Percentiles rank a stretch among this genome's conserved stretches.
Conservation (phyloP, 2,113 vertebrate species). For the Gymnorhina tibicen region DNA sequence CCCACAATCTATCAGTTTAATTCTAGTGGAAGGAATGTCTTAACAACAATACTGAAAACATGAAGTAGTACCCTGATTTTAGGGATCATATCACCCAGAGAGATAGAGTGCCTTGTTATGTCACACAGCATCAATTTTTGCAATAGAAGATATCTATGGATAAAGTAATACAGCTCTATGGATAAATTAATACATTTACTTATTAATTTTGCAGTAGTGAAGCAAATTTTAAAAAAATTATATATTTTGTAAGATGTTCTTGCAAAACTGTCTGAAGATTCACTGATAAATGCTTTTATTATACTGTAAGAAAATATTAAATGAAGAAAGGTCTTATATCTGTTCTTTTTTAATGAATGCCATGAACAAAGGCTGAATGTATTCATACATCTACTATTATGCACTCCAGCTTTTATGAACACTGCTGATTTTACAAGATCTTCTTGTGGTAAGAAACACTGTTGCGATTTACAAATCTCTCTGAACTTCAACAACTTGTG, state of each 20-base stretch:
- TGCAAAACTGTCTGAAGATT: background rate
- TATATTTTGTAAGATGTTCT: background rate
- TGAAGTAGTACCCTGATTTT: background rate
- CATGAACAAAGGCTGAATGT: background rate
- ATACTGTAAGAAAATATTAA: background rate
- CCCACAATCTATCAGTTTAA: background rate
- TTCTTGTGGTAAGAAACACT: background rate
- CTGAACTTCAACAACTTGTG: background rate
- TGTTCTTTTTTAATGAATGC: background rate
- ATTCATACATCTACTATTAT: background rate
- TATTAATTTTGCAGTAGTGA: background rate
- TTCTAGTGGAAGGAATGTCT: background rate
- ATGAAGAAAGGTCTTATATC: background rate
- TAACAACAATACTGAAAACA: background rate
- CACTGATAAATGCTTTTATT: background rate
- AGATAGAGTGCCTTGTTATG: background rate
- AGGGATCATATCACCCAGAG: background rate
- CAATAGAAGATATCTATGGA: background rate
- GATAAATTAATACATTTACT: background rate
- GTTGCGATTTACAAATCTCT: background rate
- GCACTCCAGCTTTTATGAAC: background rate
- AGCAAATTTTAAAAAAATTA: background rate
- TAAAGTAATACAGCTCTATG: background rate
- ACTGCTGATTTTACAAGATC: background rate
- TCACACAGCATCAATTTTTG: background rate